phyloP scores from a whole-genome alignment of 2,888 invertebrate genomes.

The Cosmia pyralina region DNA sequence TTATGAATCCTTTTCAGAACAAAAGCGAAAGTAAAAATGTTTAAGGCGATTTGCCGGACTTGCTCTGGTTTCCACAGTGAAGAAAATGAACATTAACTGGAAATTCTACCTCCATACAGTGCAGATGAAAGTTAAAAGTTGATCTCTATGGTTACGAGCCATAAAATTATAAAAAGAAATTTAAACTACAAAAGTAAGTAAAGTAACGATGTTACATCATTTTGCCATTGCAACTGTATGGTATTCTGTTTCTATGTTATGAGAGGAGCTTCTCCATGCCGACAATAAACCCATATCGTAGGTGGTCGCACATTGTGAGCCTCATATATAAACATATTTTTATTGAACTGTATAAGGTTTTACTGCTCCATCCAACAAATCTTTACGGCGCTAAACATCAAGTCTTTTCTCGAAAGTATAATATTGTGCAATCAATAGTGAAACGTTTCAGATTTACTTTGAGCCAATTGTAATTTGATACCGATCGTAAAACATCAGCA shows the following conservation, averaged over 20 bases:
- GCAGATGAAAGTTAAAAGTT: slow-evolving; percentile 50
- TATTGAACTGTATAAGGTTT: slow-evolving; percentile 84
- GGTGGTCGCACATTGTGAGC: slow-evolving; percentile 80
- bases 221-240: slow-evolving; percentile 52
- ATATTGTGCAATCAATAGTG: slow-evolving; percentile 72
- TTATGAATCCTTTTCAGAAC: slow-evolving; percentile 49
- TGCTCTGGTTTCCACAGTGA: slow-evolving; percentile 17
- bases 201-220: slow-evolving; percentile 54
- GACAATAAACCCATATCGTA: slow-evolving; percentile 81
- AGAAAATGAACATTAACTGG: slow-evolving; percentile 53
- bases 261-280: slow-evolving; percentile 72
- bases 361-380: slow-evolving; percentile 80
- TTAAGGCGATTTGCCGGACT: slow-evolving; percentile 36
- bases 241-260: slow-evolving; percentile 75
- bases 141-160: slow-evolving; percentile 34
- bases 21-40: slow-evolving; percentile 51
- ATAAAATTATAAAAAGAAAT: slow-evolving; percentile 44
- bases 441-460: slow-evolving; percentile 70
- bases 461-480: slow-evolving; percentile 66
- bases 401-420: slow-evolving; percentile 71
- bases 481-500: slow-evolving; percentile 44
- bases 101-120: slow-evolving; percentile 35
- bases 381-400: slow-evolving; percentile 76
- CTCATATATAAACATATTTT: slow-evolving; percentile 82
- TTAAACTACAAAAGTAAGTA: slow-evolving; percentile 44